Conservation (phyloP, 2,888 invertebrate genomes). For the Tortricodes alternella region DNA sequence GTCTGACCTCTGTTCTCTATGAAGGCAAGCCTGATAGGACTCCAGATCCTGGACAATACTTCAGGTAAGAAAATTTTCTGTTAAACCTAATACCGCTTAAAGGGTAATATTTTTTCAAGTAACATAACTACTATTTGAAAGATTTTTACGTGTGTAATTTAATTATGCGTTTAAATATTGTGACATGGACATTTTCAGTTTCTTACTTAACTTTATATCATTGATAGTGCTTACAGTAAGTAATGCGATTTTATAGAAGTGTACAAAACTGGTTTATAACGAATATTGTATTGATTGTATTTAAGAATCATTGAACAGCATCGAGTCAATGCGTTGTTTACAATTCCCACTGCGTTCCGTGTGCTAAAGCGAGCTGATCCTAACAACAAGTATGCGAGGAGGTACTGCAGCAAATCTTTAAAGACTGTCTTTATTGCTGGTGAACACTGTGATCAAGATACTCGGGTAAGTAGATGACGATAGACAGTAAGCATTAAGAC, state of each 20-base stretch:
- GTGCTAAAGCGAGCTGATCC: constrained; percentile 93
- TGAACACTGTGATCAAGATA: constrained; percentile 96
- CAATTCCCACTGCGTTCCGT: constrained; percentile 95
- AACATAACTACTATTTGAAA: too few relatives aligned
- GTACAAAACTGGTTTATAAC: neutral
- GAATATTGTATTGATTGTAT: neutral
- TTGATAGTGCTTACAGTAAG: too few relatives aligned
- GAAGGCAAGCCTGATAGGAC: constrained; percentile 98
- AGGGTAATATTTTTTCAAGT: too few relatives aligned
- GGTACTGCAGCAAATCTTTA: constrained; percentile 88
- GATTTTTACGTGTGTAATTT: too few relatives aligned
- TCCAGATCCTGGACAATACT: constrained; percentile 95
- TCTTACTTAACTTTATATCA: too few relatives aligned
- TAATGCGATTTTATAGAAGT: too few relatives aligned
- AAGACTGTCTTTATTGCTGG: constrained; percentile 92
- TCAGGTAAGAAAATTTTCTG: constrained; percentile 84
- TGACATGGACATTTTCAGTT: too few relatives aligned
- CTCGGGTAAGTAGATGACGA: constrained; percentile 83
- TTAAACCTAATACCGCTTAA: too few relatives aligned
- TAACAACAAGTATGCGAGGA: constrained; percentile 85
- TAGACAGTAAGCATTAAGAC: too few relatives aligned
- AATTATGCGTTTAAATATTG: too few relatives aligned
- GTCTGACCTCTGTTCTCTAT: constrained; percentile 91
- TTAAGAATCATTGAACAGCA: constrained; percentile 93
- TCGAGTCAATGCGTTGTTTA: constrained; percentile 92